These are phyloP conservation scores for Tychaedon coryphoeus DNA, from an alignment of 2,113 vertebrate species.

Conservation along the genomic window DNA sequence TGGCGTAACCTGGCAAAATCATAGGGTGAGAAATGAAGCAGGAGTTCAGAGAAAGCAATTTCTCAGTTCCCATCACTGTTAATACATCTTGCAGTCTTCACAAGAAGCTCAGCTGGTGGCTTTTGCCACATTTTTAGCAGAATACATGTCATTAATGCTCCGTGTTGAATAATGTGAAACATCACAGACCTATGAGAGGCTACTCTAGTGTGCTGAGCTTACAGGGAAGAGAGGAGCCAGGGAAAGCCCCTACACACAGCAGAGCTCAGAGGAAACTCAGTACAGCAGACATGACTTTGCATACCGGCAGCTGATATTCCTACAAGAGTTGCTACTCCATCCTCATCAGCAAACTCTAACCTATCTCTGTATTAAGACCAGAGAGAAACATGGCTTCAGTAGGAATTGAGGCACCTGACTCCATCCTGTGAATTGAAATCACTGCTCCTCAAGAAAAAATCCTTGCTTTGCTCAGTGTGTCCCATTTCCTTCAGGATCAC, in stretches of 20 bases:
- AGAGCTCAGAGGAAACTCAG: neutral
- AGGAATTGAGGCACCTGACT: neutral
- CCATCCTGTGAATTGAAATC: neutral
- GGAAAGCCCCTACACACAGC: neutral
- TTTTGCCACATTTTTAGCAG: neutral
- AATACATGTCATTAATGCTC: neutral
- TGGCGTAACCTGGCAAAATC: neutral
- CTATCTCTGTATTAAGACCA: neutral
- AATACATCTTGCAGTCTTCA: neutral
- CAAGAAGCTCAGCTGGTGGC: neutral
- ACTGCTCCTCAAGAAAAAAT: neutral
- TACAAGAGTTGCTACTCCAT: neutral
- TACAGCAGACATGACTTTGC: neutral
- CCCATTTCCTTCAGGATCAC: neutral
- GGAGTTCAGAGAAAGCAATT: neutral
- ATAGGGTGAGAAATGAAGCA: neutral
- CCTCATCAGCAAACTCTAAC: neutral
- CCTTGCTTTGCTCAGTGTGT: neutral
- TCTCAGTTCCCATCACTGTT: neutral
- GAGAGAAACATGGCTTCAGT: neutral
- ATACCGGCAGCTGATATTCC: neutral
- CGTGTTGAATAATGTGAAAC: neutral
- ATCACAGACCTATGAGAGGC: neutral
- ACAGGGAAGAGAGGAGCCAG: neutral
- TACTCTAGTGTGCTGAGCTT: neutral